Conservation (phyloP, 1,140 invertebrate species). For the Cyphomyrmex costatus region DNA sequence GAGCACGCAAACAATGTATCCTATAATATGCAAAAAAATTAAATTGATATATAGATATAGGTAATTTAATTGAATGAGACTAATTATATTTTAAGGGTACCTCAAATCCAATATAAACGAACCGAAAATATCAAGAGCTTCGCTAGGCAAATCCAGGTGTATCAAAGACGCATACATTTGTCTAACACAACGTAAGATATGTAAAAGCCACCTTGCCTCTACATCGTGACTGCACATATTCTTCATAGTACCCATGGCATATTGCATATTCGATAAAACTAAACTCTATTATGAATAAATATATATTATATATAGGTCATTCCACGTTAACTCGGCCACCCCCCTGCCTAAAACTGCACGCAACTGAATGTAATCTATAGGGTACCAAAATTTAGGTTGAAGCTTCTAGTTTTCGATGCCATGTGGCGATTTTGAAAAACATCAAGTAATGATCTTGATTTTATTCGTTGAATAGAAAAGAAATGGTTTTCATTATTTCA, state of each 20-base stretch:
- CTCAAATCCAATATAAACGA: slow-evolving; percentile 94
- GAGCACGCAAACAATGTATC: slow-evolving; percentile 94
- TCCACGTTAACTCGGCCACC: too few relatives aligned
- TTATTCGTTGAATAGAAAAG: too few relatives aligned
- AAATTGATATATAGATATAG: neutral
- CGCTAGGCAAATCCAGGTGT: slow-evolving; percentile 92
- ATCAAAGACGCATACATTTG: slow-evolving; percentile 91
- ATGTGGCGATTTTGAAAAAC: too few relatives aligned
- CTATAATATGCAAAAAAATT: slow-evolving; percentile 83
- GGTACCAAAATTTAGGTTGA: too few relatives aligned
- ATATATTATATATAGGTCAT: too few relatives aligned
- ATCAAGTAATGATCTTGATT: too few relatives aligned
- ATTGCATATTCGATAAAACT: slow-evolving; percentile 83
- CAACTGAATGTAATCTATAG: too few relatives aligned
- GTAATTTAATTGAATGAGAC: too few relatives aligned
- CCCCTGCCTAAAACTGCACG: too few relatives aligned
- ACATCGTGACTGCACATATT: slow-evolving; percentile 86
- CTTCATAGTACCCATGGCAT: slow-evolving; percentile 83
- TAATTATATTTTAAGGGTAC: slow-evolving; percentile 72
- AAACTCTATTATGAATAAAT: slow-evolving; percentile 78
- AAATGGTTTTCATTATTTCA: too few relatives aligned
- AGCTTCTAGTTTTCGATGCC: too few relatives aligned
- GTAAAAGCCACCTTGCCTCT: slow-evolving; percentile 92
- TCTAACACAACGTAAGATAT: slow-evolving; percentile 91
- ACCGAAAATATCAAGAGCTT: slow-evolving; percentile 94